Base-by-base conservation (phyloP, 2,113 vertebrate genomes). In the Camelus bactrianus region DNA sequence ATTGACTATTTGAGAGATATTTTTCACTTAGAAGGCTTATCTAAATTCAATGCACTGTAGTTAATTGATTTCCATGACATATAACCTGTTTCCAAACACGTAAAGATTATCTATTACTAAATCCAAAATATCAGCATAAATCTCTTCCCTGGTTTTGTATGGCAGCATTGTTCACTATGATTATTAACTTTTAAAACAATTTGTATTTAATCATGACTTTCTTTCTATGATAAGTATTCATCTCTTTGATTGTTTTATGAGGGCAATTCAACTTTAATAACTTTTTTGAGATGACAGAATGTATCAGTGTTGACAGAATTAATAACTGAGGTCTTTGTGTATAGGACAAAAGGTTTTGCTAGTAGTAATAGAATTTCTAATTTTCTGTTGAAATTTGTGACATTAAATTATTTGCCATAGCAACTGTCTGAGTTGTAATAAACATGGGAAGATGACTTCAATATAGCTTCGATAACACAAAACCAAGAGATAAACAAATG, bases 241-340 rank as follows among this genome's bases (percentile, higher is more conserved):
- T 22, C 15, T 79, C 24, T 79, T 76, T 89, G 19, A 70, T 77
- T 86, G 64, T 82, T 88, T 88, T 88, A 81, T 77, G 60, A 70
- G 54, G 54, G 58, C 46, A 77, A 14, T 65, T 96, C 86, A 91
- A 73, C 6, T 83, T 96, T 58, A 96, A 77, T 83, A 79, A 73
- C 22, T 65, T 52, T 69, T 72, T 83, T 52, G 32, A 95, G 17
- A n/a, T 65, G n/a, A 79, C 38, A 77, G n/a, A 93, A 32, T 50
- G 48, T 95, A 72, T 87, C 46, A 83, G 3, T 54, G 42, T 73
- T 88, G 64, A 60, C 56, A 88, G 75, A 89, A 76, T 87, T 96
- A 87, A 83, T 95, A 95, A 65, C 12, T 65, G n/a, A 91, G 9
- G 38, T 46, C 54, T 93, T 93, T 91, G 48, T 48, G n/a, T 30